Evolutionary conservation across 1,140 invertebrate genomes (phyloP), one percentile per base, ranked within the genome.

Genomic region (Eupristina koningsbergeri): DNA sequence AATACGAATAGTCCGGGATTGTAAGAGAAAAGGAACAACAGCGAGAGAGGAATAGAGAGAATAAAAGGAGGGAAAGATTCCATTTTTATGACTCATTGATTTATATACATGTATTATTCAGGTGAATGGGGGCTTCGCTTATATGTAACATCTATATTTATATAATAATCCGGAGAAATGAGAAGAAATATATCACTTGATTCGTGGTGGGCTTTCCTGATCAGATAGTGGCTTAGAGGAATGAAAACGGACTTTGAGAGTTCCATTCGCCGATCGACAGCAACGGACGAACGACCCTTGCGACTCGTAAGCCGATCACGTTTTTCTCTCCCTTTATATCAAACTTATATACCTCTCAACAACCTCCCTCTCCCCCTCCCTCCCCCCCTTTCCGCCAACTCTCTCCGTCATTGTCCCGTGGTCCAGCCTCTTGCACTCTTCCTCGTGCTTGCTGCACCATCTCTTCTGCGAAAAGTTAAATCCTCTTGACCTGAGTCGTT

Each of bases 301-400:
- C 50, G 82, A 85, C 74, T 83, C 58, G 26, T 79, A 85, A 84
- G 69, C 84, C 85, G 85, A 83, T 86, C 81, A 58, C 77, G 29
- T 73, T 71, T 80, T 74, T 77, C 61, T 74, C 29, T 53, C 34
- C 50, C 50, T 64, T 45, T 45, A 29, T 39, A 75, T 75, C 34
- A 73, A 81, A 81, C 79, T 39, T 80, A 67, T 79, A 39, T 50
- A 79, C 47, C 79, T 50, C 69, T 80, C 63, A 29, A 7, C 39
- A 79, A 81, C 81, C 83, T 81, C n/a, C 69, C 85, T 15, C 15
- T 34, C 79, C 83, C 83, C 83, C 80, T 31, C 69, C 85, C 22
- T 53, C 11, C 19, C 61, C 83, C 78, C n/a, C 69, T 83, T 15
- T 19, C 39, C 79, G 81, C 83, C 83, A 81, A 31, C 69, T 83